phyloP scores from a whole-genome alignment of 2,888 invertebrate genomes.

The Epistrophella euchroma region DNA sequence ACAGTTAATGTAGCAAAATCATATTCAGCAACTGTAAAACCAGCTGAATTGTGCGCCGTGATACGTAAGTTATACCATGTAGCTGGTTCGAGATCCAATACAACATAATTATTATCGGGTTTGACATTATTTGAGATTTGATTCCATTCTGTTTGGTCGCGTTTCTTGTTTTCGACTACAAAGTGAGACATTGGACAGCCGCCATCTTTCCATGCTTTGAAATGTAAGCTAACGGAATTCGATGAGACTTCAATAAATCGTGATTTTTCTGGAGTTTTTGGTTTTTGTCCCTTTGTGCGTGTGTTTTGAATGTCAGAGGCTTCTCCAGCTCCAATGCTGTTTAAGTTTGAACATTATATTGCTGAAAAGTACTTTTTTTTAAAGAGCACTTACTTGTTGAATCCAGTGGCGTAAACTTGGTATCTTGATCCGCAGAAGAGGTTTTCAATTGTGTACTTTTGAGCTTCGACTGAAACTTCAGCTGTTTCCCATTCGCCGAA shows the following conservation, averaged over 20 bases:
- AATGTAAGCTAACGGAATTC: slow-evolving; percentile 95
- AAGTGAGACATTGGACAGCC: slow-evolving; percentile 98
- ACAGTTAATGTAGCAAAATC: slow-evolving; percentile 97
- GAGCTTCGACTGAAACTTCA: slow-evolving; percentile 90
- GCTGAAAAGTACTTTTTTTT: background rate
- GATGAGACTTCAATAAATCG: slow-evolving; percentile 96
- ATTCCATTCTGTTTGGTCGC: slow-evolving; percentile 95
- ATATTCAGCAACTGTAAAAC: slow-evolving; percentile 97
- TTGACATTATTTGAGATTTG: slow-evolving; percentile 97
- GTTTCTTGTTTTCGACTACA: slow-evolving; percentile 96
- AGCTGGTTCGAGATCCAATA: slow-evolving; percentile 95
- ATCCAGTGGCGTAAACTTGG: slow-evolving; percentile 96
- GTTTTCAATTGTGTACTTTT: slow-evolving; percentile 93
- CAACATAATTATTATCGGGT: slow-evolving; percentile 95
- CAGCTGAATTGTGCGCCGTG: slow-evolving; percentile 97
- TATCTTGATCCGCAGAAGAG: slow-evolving; percentile 96
- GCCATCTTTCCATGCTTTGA: slow-evolving; percentile 97
- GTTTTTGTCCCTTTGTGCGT: slow-evolving; percentile 96
- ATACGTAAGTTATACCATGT: slow-evolving; percentile 97
- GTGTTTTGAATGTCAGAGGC: slow-evolving; percentile 95
- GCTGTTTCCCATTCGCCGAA: slow-evolving; percentile 97
- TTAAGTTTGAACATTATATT: slow-evolving; percentile 35
- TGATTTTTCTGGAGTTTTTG: slow-evolving; percentile 94
- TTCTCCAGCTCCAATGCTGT: slow-evolving; percentile 95
- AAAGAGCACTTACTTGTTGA: slow-evolving; percentile 89